These are phyloP conservation scores for Dunckerocampus dactyliophorus DNA, from an alignment of 2,113 vertebrate genomes.

Conservation along the genomic window DNA sequence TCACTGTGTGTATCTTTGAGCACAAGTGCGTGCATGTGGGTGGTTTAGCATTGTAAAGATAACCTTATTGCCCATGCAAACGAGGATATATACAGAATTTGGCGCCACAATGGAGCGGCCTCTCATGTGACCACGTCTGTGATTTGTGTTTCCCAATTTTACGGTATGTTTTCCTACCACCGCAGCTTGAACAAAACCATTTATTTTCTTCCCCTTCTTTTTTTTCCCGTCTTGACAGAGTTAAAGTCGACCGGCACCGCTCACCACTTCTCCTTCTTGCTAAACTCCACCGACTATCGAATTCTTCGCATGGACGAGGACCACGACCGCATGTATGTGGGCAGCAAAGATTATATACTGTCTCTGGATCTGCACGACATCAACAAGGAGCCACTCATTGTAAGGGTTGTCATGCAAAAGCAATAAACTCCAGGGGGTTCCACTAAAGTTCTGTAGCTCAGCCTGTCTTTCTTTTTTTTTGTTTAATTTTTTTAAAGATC, in stretches of 20 bases:
- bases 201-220: slow-evolving; percentile 16
- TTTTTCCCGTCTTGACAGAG: slow-evolving; percentile 66
- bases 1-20: slow-evolving; percentile 1
- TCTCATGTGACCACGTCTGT: slow-evolving; percentile 26
- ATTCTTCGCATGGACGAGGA: slow-evolving; percentile 97
- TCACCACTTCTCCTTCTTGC: slow-evolving; percentile 95
- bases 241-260: slow-evolving; percentile 90
- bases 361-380: slow-evolving; percentile 97
- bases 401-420: slow-evolving; percentile 68
- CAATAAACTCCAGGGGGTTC: background rate
- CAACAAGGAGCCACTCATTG: slow-evolving; percentile 97
- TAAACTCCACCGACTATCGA: slow-evolving; percentile 94
- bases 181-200: slow-evolving; percentile 32
- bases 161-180: slow-evolving; percentile 27
- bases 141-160: slow-evolving; percentile 29
- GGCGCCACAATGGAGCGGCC: slow-evolving; percentile 33
- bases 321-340: slow-evolving; percentile 98
- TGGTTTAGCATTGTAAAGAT: slow-evolving; percentile 10
- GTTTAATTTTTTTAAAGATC: slow-evolving; percentile 74
- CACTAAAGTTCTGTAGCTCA: slow-evolving; percentile 8
- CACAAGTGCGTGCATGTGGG: background rate
- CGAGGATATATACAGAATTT: slow-evolving; percentile 2
- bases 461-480: slow-evolving; percentile 15
- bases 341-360: slow-evolving; percentile 96
- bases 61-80: background rate